These are phyloP conservation scores for Scarus forsteni DNA, from an alignment of 2,797 vertebrate species.

Conservation along the genomic window DNA sequence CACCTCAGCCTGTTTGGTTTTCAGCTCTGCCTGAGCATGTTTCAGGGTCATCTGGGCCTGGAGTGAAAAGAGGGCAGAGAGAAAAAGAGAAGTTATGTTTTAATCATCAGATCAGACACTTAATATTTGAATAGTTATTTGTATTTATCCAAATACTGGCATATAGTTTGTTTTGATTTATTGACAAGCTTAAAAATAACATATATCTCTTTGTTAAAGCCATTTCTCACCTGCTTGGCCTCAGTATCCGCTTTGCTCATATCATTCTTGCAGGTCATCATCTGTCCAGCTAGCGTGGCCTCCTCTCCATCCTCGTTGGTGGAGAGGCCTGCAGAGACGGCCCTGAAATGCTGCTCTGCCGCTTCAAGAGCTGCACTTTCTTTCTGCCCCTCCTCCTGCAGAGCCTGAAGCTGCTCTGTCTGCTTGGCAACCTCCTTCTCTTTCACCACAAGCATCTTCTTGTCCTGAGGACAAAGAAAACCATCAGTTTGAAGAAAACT, in stretches of 20 bases:
- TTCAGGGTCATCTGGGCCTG: constrained; percentile 95
- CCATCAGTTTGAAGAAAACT: not conserved
- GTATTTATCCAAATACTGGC: too few relatives aligned
- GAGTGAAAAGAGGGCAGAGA: not conserved
- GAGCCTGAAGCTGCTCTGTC: constrained; percentile 75
- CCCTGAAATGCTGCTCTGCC: constrained; percentile 92
- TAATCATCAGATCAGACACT: not conserved
- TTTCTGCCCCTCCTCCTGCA: constrained; percentile 86
- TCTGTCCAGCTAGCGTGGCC: constrained; percentile 91
- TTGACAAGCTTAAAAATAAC: too few relatives aligned
- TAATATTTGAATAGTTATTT: too few relatives aligned
- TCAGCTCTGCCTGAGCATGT: constrained; percentile 91
- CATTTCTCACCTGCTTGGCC: constrained; percentile 89
- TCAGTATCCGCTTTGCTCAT: constrained; percentile 94
- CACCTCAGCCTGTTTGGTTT: constrained; percentile 91
- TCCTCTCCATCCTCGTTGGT: constrained; percentile 91
- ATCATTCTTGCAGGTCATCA: constrained; percentile 96
- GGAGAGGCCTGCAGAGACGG: constrained; percentile 92
- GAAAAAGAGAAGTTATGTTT: not conserved
- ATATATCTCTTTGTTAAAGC: fast-evolving
- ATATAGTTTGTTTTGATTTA: too few relatives aligned
- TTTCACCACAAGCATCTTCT: constrained; percentile 88
- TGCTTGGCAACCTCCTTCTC: constrained; percentile 89
- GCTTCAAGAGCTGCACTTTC: constrained; percentile 82
- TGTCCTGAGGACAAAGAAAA: constrained; percentile 83